These are phyloP conservation scores for Holothuria glaberrima DNA, from an alignment of 35 echinoderm and acorn worm species.

Conservation along the genomic window DNA sequence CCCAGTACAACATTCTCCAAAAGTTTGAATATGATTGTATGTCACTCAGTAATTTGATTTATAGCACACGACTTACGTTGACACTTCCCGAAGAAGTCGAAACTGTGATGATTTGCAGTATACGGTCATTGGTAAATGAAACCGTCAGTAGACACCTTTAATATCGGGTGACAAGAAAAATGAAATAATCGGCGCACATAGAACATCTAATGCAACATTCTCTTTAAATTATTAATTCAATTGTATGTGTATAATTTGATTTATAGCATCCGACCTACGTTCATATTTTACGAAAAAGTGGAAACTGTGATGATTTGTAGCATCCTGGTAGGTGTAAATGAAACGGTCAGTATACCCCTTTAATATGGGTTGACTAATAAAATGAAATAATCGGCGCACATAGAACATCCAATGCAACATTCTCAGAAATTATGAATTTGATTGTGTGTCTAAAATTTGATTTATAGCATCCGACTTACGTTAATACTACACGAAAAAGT, in stretches of 20 bases:
- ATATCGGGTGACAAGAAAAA: not conserved
- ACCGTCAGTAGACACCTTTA: not conserved
- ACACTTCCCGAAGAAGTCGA: too few species aligned
- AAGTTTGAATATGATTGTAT: too few species aligned
- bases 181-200: not conserved
- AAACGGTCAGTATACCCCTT: not conserved
- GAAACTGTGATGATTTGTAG: too few species aligned
- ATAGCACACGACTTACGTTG: too few species aligned
- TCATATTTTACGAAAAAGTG: slow-evolving; percentile 1
- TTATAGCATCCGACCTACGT: not conserved
- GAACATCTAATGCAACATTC: not conserved
- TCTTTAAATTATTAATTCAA: not conserved
- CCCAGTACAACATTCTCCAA: too few species aligned
- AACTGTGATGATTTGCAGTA: too few species aligned
- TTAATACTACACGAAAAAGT: not conserved
- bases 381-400: not conserved
- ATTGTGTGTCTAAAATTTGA: slow-evolving; percentile 20
- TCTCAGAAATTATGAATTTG: not conserved
- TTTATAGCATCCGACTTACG: not conserved
- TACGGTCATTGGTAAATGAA: too few species aligned
- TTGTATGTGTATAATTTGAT: slow-evolving; percentile 21
- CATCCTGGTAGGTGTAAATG: too few species aligned
- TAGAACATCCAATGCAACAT: not conserved
- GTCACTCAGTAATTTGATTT: too few species aligned
- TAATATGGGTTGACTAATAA: not conserved